Evolutionary conservation across 2,888 invertebrate genomes (phyloP).

Genomic region (Chrysomela aeneicollis): DNA sequence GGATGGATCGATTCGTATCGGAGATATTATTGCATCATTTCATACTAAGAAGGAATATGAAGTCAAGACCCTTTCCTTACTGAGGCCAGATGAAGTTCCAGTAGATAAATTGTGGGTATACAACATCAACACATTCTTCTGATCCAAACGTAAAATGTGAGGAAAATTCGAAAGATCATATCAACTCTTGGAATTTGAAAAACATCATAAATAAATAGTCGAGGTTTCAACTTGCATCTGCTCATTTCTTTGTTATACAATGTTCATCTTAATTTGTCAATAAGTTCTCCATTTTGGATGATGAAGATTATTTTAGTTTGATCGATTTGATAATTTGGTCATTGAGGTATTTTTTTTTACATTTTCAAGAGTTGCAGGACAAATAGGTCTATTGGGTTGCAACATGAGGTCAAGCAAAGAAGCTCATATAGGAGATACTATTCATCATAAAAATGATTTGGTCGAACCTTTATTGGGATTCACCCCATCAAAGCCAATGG

Average conservation of each 20-base stretch:
- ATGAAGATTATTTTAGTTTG: too few species aligned
- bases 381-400: constrained; percentile 89
- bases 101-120: constrained; percentile 67
- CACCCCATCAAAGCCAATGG: constrained; percentile 77
- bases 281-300: too few species aligned
- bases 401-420: constrained; percentile 80
- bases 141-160: too few species aligned
- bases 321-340: constrained; percentile 22
- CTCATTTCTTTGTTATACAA: too few species aligned
- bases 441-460: constrained; percentile 65
- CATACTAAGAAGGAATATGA: constrained; percentile 79
- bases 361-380: constrained; percentile 76
- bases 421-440: constrained; percentile 80
- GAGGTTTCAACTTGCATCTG: too few species aligned
- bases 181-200: too few species aligned
- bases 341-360: constrained; percentile 10
- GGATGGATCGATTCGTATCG: constrained; percentile 77
- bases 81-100: constrained; percentile 78
- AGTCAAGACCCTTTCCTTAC: constrained; percentile 79
- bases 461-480: constrained; percentile 73
- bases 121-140: constrained; percentile 3
- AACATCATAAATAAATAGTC: too few species aligned
- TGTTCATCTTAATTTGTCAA: too few species aligned
- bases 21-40: constrained; percentile 77
- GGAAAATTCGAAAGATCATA: too few species aligned